Evolutionary conservation across 2,888 invertebrate species (phyloP), one percentile per base, ranked within the genome.

Genomic region (Phyto melanocephala): DNA sequence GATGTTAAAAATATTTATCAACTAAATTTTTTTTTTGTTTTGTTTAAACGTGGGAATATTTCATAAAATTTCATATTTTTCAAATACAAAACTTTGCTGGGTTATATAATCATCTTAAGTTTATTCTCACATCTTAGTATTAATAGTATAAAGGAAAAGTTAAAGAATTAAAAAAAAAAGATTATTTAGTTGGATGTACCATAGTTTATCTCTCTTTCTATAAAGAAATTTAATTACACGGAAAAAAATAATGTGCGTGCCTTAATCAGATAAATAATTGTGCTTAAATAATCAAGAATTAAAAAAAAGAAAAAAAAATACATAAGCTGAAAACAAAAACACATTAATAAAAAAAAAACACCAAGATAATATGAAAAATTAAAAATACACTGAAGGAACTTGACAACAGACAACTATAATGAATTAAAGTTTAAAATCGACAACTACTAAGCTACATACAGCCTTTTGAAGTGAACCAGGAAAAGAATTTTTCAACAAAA

Each of bases 201-300:
- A 5, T 28, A 28, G 3, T 28, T 28, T 6, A 3, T 28, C 28
- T 5, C 28, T 28, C 28, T 28, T 28, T 62, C 5, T 42, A 0
- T 4, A 24, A 67, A 67, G 67, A 60, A 52, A 68, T 60, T 33
- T 33, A 62, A 75, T 75, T 33, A 75, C 65, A 68, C 50, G 52
- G 50, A 76, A 72, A 72, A 60, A 52, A 54, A 67, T 28, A 6
- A 71, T 71, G 79, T 82, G 82, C 82, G 75, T 82, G 79, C n/a
- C 60, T 37, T 65, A 82, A 82, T 79, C 82, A 71, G 82, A 82
- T 82, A 82, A 82, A 82, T 56, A 82, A 71, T 71, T 65, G 71
- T 42, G 54, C 60, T 76, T 82, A 76, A 82, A 76, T 71, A 71
- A 65, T 76, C 70, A 65, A 75, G 63, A 65, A 22, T 52, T 42